Evolutionary conservation across 2,888 invertebrate genomes (phyloP), one percentile per base, ranked within the genome.

Genomic region (Geotrupes spiniger): DNA sequence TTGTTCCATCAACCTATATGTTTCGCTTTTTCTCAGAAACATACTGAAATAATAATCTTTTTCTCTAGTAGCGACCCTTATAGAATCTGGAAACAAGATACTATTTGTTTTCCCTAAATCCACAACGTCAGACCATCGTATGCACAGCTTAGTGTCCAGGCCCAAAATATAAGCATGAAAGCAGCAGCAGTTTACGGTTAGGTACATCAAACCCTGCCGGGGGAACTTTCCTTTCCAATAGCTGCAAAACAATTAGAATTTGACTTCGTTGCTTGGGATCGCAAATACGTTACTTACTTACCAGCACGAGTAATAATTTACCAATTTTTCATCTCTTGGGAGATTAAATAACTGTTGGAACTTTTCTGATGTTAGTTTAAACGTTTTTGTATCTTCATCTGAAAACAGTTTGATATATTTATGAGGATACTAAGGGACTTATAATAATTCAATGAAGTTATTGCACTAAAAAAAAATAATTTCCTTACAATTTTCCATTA

Each of bases 121-220:
- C 1, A 86, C 87, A 42, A 95, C 87, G 66, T 95, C 94, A 2
- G 89, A 85, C 93, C 94, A 96, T 61, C 92, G 81, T 46, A 97
- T 82, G 57, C 89, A 85, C 38, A 95, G 78, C 63, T 89, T 89
- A 2, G 91, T 92, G 71, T 96, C 93, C 49, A 82, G 85, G 5
- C 96, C 94, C 73, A 98, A 81, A 65, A 98, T 86, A 68, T 91
- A 94, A 0, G 97, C 92, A 72, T 97, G 90, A 75, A 98, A 99
- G 69, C 95, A 95, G 70, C 97, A 81, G 71, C 94, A 92, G 70
- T 95, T 93, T 26, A 98, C 87, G 12, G 96, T 95, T n/a, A 98
- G 80, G 69, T 97, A 99, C 69, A 98, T 78, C 87, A 94, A 93
- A 25, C 98, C 98, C 76, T 97, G 97, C n/a, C 92, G 78, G 0